phyloP scores from a whole-genome alignment of 2,888 invertebrate genomes.

The Autographa gamma region DNA sequence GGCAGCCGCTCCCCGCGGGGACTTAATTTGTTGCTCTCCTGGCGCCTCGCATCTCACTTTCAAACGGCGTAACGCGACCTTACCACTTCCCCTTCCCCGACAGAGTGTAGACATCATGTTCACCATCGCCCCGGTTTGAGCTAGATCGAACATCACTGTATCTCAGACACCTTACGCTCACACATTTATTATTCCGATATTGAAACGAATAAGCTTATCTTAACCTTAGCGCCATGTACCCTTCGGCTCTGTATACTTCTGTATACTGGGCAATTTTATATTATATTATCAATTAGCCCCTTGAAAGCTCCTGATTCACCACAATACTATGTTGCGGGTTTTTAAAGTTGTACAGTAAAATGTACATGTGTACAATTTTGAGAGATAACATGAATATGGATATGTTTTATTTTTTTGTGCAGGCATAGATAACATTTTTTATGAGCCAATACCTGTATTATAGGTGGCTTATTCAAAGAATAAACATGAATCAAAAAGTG shows the following conservation, averaged over 20 bases:
- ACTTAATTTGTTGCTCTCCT: constrained; percentile 89
- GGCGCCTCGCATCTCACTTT: constrained; percentile 88
- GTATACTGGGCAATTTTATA: background rate
- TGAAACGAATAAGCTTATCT: constrained; percentile 34
- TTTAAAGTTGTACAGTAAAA: too few relatives aligned
- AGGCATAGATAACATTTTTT: too few relatives aligned
- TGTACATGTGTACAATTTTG: too few relatives aligned
- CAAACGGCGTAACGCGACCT: constrained; percentile 88
- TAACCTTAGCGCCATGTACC: constrained; percentile 30
- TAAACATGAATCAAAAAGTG: constrained; percentile 28
- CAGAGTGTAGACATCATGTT: constrained; percentile 77
- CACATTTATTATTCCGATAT: constrained; percentile 52
- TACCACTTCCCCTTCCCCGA: constrained; percentile 80
- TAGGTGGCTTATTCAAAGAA: background rate
- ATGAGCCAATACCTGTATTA: background rate
- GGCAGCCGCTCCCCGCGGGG: constrained; percentile 82
- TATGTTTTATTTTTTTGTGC: background rate
- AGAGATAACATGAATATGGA: background rate
- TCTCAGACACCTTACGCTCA: constrained; percentile 37
- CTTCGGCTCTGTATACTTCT: constrained; percentile 21
- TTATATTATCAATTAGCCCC: too few relatives aligned
- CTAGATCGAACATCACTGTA: constrained; percentile 60
- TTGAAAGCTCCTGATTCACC: too few relatives aligned
- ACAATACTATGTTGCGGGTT: too few relatives aligned
- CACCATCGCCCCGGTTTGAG: constrained; percentile 64